phyloP scores from a whole-genome alignment of 2,113 vertebrate genomes.

The Calypte anna region DNA sequence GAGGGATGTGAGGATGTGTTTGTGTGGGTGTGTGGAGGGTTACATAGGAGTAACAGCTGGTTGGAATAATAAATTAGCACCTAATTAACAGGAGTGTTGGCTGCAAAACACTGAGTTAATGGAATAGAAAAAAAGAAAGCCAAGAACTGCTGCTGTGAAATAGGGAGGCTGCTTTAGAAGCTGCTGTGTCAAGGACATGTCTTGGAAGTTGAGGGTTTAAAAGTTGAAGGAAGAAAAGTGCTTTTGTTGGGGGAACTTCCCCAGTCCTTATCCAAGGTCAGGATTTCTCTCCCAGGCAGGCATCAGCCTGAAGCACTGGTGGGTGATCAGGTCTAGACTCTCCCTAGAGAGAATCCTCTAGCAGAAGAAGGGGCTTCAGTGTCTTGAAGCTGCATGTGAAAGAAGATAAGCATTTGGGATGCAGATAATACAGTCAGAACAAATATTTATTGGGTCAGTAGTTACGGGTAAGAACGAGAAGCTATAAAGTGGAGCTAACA shows the following conservation, averaged over 20 bases:
- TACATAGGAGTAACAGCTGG: slow-evolving; percentile 2
- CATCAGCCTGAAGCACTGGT: background rate
- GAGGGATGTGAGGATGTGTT: too few species aligned
- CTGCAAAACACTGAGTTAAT: slow-evolving; percentile 34
- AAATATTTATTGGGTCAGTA: slow-evolving; percentile 53
- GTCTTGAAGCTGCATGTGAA: background rate
- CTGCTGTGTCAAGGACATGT: background rate
- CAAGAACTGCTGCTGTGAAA: background rate
- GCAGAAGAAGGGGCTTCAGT: background rate
- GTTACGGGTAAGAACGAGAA: slow-evolving; percentile 14
- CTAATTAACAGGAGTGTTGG: slow-evolving; percentile 25
- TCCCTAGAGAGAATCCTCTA: background rate
- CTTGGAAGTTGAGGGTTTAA: background rate
- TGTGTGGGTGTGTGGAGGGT: too few species aligned
- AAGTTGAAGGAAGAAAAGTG: background rate
- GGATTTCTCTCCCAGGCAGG: background rate
- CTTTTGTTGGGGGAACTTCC: background rate
- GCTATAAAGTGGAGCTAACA: slow-evolving; percentile 62
- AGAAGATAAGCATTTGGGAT: slow-evolving; percentile 13
- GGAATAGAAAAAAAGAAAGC: background rate
- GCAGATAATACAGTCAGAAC: background rate
- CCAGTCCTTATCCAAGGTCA: background rate
- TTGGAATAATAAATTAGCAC: slow-evolving; percentile 39
- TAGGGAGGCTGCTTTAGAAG: background rate
- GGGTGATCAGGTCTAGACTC: background rate